Conservation (phyloP, 2,113 vertebrate genomes). For the Anguilla japonica region DNA sequence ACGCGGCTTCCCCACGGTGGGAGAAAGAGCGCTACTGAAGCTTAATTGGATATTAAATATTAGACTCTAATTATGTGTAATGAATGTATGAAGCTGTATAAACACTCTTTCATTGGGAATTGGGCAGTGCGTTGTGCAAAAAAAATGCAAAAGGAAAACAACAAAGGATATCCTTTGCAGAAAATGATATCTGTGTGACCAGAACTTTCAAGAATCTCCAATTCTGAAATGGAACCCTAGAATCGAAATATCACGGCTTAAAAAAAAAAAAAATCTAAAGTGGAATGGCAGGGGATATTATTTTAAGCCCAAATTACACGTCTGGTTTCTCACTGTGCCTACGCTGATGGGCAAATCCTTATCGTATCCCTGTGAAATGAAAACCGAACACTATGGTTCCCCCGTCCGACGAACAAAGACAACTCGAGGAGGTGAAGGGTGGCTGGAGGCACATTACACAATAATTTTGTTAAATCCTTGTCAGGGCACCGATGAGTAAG, state of each 20-base stretch:
- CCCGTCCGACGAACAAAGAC: background rate
- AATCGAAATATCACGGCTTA: background rate
- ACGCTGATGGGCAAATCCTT: background rate
- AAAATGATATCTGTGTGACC: background rate
- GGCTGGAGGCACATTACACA: background rate
- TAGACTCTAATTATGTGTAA: background rate
- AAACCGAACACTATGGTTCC: background rate
- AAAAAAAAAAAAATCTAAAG: background rate
- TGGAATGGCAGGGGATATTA: background rate
- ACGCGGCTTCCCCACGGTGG: slow-evolving; percentile 38
- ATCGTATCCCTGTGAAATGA: slow-evolving; percentile 6
- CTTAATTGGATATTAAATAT: slow-evolving; percentile 63
- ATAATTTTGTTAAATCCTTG: background rate
- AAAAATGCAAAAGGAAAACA: background rate
- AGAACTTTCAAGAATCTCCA: background rate
- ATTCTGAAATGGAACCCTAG: background rate
- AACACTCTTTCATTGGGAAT: slow-evolving; percentile 3
- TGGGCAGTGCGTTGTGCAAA: background rate
- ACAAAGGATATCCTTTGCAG: background rate
- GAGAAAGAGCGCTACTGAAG: slow-evolving; percentile 56
- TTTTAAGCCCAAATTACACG: slow-evolving; percentile 20
- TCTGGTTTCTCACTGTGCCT: background rate
- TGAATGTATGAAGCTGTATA: background rate
- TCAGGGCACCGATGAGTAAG: background rate
- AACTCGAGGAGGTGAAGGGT: background rate